Base-by-base conservation (phyloP, 2,113 vertebrate genomes). In the Petrocephalus zakoni region DNA sequence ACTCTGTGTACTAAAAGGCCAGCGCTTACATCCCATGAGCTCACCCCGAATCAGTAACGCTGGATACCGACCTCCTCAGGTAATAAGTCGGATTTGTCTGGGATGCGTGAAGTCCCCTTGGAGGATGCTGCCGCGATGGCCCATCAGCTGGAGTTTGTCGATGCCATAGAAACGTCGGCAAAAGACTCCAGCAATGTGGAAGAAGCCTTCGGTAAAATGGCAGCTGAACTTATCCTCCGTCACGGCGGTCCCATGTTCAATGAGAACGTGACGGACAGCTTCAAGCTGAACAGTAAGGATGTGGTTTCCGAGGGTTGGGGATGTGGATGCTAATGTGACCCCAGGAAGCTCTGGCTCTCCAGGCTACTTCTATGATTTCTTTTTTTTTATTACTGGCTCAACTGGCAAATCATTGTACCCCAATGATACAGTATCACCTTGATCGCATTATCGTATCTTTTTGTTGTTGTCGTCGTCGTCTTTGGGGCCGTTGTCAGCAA, bases 141-240 rank as follows among this genome's bases (percentile, higher is more conserved):
- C 5, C 93, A 94, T 89, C 96, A 89, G 87, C 94, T 97, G 0
- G 97, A 97, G 85, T 96, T 97, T 92, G 93, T 96, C 88, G 94
- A 94, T 64, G 95, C 96, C 93, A 96, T 97, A 22, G 97, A 97
- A 92, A 97, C 97, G 0, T 97, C 97, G 0, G 97, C 97, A 0
- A 97, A 97, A 86, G 96, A 97, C 92, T 95, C 97, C 25, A 96
- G 94, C 94, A 97, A 97, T 0, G 97, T 97, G 92, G 97, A 97
- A 56, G 96, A 97, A 90, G 97, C 96, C 15, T 97, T 97, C 91
- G 91, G 94, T 89, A 94, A 96, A 92, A 94, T 97, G 95, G 97
- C 96, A 47, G 95, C 94, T 0, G 97, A 97, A 93, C 96, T 97
- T 51, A 96, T 97, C 92, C 89, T 97, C 92, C 92, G 97, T 86